These are phyloP conservation scores for Spisula solida DNA, from an alignment of 2,888 invertebrate genomes.

Conservation along the genomic window DNA sequence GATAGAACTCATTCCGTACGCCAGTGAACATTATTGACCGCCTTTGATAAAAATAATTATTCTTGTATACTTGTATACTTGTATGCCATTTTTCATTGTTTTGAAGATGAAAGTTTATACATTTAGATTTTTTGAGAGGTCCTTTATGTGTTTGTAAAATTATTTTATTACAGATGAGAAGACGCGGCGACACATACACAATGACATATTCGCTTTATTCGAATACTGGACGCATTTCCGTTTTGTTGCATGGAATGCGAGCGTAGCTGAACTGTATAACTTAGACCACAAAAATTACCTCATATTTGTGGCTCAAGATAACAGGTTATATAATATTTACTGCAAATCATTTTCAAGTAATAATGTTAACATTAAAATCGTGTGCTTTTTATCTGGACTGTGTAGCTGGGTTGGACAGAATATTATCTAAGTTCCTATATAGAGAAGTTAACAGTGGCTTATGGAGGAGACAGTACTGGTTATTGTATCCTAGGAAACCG, in stretches of 20 bases:
- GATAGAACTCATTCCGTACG: no score
- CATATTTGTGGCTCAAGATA: conserved; percentile 50
- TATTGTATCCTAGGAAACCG: no score
- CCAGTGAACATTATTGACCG: no score
- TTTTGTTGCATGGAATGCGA: conserved; percentile 70
- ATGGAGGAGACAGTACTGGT: neutral
- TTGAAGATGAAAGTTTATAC: neutral
- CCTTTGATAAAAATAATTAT: no score
- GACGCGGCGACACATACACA: conserved; percentile 35
- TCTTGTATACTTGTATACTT: no score
- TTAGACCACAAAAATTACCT: conserved; percentile 71
- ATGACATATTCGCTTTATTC: conserved; percentile 53
- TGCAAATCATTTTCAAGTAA: neutral
- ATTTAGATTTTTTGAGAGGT: neutral
- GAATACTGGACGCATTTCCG: conserved; percentile 73
- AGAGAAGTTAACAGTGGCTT: neutral
- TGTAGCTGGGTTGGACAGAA: no score
- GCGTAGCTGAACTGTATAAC: conserved; percentile 58
- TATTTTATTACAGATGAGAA: conserved; percentile 30
- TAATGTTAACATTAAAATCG: no score
- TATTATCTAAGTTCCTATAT: no score
- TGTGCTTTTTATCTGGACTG: no score
- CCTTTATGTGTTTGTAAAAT: no score
- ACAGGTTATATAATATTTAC: conserved; percentile 3
- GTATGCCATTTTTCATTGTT: no score